Percentiles rank a stretch among this genome's conserved stretches.
Conservation (phyloP, 2,888 invertebrate genomes). For the Arctia plantaginis region DNA sequence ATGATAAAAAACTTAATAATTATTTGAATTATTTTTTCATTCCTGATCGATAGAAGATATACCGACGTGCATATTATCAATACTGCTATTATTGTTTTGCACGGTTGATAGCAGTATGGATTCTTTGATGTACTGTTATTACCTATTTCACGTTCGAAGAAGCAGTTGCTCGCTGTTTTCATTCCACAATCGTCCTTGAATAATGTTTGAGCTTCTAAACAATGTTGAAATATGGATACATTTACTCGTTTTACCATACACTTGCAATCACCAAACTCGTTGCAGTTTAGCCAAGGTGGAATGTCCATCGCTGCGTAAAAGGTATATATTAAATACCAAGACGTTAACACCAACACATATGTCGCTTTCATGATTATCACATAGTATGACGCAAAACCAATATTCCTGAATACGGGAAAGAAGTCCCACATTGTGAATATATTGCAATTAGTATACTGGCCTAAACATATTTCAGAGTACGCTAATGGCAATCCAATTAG, state of each 20-base stretch:
- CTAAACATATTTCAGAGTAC: slow-evolving; percentile 77
- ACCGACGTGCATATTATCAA: slow-evolving; percentile 55
- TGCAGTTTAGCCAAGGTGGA: slow-evolving; percentile 77
- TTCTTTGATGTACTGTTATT: slow-evolving; percentile 59
- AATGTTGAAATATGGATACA: slow-evolving; percentile 76
- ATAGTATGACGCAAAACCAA: slow-evolving; percentile 70
- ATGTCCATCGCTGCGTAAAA: slow-evolving; percentile 69
- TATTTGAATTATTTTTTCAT: slow-evolving; percentile 64
- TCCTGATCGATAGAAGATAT: slow-evolving; percentile 69
- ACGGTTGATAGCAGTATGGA: slow-evolving; percentile 58
- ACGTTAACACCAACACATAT: slow-evolving; percentile 64
- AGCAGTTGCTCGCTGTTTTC: slow-evolving; percentile 74
- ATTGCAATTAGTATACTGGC: slow-evolving; percentile 76
- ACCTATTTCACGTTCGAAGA: slow-evolving; percentile 75
- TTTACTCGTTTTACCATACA: slow-evolving; percentile 80
- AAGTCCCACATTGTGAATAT: slow-evolving; percentile 74
- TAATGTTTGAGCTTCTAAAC: slow-evolving; percentile 71
- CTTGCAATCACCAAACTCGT: slow-evolving; percentile 62
- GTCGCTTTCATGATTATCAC: slow-evolving; percentile 67
- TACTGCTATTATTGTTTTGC: slow-evolving; percentile 66
- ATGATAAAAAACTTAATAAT: slow-evolving; percentile 58
- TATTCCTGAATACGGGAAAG: slow-evolving; percentile 71
- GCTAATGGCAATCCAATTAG: slow-evolving; percentile 75
- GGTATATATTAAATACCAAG: slow-evolving; percentile 75
- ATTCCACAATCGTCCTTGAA: slow-evolving; percentile 75